Percentiles rank a stretch among this genome's conserved stretches.
phyloP scores from a whole-genome alignment of 2,113 vertebrate genomes.

The Dascyllus trimaculatus region DNA sequence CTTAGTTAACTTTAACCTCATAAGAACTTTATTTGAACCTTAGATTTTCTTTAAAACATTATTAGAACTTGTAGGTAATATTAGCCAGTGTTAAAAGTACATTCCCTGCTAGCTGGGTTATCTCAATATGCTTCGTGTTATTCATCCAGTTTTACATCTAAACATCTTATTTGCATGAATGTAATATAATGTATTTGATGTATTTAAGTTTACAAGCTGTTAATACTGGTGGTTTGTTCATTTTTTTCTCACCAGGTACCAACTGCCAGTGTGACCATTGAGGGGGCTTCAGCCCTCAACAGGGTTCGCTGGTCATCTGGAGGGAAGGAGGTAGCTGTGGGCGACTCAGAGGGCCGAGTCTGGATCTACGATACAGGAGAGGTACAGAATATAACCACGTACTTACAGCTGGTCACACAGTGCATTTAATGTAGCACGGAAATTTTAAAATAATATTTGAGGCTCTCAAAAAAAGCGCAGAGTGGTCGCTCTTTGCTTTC shows the following conservation, averaged over 20 bases:
- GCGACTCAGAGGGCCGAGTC: conserved; percentile 96
- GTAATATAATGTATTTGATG: neutral
- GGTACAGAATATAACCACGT: conserved; percentile 80
- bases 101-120: too few relatives aligned
- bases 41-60: too few relatives aligned
- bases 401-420: neutral
- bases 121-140: too few relatives aligned
- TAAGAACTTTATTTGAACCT: too few relatives aligned
- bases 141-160: too few relatives aligned
- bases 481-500: neutral
- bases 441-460: neutral
- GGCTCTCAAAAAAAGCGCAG: neutral
- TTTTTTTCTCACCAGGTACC: conserved; percentile 87
- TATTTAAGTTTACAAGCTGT: neutral
- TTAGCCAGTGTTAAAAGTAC: too few relatives aligned
- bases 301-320: conserved; percentile 95
- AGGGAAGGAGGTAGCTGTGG: conserved; percentile 96
- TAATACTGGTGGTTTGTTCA: neutral
- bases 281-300: conserved; percentile 96
- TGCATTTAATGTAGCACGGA: neutral
- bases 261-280: conserved; percentile 94
- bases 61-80: too few relatives aligned
- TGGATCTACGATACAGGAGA: conserved; percentile 99
- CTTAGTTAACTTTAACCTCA: too few relatives aligned
- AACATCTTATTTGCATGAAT: too few relatives aligned